Conservation (phyloP, 2,888 invertebrate species). For the Drosophila emarginata region DNA sequence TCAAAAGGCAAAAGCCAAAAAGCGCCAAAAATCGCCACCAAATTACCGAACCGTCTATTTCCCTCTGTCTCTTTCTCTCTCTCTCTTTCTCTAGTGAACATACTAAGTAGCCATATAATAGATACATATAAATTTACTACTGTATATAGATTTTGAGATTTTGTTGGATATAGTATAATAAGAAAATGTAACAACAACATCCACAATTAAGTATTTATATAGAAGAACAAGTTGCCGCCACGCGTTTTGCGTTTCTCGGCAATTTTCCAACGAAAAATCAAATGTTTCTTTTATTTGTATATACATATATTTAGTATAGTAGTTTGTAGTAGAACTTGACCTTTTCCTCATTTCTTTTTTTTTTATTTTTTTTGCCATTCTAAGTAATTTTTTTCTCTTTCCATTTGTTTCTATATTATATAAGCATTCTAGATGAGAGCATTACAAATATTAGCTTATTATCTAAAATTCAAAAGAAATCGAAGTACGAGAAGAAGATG, state of each 20-base stretch:
- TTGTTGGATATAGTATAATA: conserved; percentile 6
- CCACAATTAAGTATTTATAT: conserved; percentile 17
- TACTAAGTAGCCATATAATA: conserved; percentile 16
- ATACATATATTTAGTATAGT: conserved; percentile 23
- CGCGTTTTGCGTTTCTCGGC: conserved; percentile 58
- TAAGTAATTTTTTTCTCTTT: conserved; percentile 3
- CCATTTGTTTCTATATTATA: conserved; percentile 34
- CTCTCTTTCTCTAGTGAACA: conserved; percentile 9
- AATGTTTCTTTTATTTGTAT: neutral
- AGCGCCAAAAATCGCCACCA: neutral
- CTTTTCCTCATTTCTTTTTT: conserved; percentile 44
- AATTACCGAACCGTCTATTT: too few relatives aligned
- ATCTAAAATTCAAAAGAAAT: neutral
- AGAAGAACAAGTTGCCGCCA: conserved; percentile 65
- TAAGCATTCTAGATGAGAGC: conserved; percentile 49
- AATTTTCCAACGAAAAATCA: conserved; percentile 65
- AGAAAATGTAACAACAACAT: neutral
- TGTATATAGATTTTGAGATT: conserved; percentile 10
- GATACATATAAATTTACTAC: conserved; percentile 25
- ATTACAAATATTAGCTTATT: conserved; percentile 56
- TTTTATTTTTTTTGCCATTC: conserved; percentile 21
- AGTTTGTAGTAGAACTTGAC: conserved; percentile 39
- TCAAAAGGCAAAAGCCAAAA: conserved; percentile 60
- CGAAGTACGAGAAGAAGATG: conserved; percentile 13
- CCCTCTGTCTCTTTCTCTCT: too few relatives aligned